phyloP scores from a whole-genome alignment of 2,113 vertebrate genomes.

The Grammomys surdaster region DNA sequence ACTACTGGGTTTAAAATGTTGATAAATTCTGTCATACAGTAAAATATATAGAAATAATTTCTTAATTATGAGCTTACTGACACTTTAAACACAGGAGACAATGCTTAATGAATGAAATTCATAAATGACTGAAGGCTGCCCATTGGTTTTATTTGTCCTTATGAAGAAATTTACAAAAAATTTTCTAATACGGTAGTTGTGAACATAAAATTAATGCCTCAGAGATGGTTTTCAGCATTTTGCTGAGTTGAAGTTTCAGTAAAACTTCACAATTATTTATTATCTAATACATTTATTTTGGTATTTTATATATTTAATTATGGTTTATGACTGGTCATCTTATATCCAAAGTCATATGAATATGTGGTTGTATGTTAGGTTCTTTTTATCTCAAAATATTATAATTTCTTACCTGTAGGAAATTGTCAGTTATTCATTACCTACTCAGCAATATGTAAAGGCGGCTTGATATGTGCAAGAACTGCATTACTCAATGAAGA shows the following conservation, averaged over 20 bases:
- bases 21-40: background rate
- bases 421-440: background rate
- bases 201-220: conserved; percentile 26
- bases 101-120: background rate
- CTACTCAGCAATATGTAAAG: background rate
- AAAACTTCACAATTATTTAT: conserved; percentile 26
- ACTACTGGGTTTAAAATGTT: background rate
- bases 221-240: conserved; percentile 27
- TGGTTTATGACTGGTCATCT: background rate
- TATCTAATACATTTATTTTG: background rate
- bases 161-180: background rate
- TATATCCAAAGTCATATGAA: conserved; percentile 6
- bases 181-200: background rate
- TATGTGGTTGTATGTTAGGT: background rate
- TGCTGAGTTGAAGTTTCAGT: conserved; percentile 31
- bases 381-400: conserved; percentile 48
- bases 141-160: conserved; percentile 30
- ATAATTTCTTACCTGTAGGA: conserved; percentile 1
- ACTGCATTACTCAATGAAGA: background rate
- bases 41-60: conserved; percentile 53
- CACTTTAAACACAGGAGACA: background rate
- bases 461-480: background rate
- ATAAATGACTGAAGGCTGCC: background rate
- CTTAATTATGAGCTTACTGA: conserved; percentile 23
- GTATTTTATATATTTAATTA: background rate